Conservation (phyloP, 2,888 invertebrate genomes). For the Seladonia tumulorum region DNA sequence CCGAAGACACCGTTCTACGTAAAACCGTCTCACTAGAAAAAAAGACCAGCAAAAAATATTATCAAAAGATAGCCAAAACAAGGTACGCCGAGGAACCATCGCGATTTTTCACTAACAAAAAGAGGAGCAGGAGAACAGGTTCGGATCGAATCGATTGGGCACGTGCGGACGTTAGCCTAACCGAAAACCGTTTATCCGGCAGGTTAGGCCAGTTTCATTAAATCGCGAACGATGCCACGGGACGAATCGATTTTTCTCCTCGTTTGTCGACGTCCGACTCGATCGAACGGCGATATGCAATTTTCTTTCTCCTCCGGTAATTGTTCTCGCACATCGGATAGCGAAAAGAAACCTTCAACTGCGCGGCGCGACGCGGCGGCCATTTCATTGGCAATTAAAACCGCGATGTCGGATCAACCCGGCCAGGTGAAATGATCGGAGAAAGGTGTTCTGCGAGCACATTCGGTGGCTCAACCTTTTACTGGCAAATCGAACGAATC, state of each 20-base stretch:
- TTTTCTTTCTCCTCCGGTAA: not conserved
- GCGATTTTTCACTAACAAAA: not conserved
- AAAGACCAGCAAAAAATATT: too few relatives aligned
- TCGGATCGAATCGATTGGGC: slow-evolving; percentile 38
- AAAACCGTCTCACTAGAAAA: too few relatives aligned
- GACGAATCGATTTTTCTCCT: slow-evolving; percentile 20
- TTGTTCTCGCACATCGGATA: not conserved
- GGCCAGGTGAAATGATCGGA: not conserved
- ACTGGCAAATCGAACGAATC: not conserved
- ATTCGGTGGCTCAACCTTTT: not conserved
- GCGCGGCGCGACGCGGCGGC: not conserved
- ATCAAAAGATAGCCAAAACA: not conserved
- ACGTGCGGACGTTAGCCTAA: slow-evolving; percentile 30
- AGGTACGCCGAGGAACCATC: not conserved
- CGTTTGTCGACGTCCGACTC: slow-evolving; percentile 1
- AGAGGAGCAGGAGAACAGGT: not conserved
- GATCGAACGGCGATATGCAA: not conserved
- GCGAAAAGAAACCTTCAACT: not conserved
- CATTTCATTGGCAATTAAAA: not conserved
- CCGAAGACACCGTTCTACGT: too few relatives aligned
- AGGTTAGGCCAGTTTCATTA: slow-evolving; percentile 38
- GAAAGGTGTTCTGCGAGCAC: slow-evolving; percentile 2
- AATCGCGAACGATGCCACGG: slow-evolving; percentile 29
- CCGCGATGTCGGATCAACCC: not conserved
- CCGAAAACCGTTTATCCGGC: slow-evolving; percentile 35